These are phyloP conservation scores for Blastomussa wellsi DNA, from an alignment of 92 coral and sea anemone genomes.

Conservation along the genomic window DNA sequence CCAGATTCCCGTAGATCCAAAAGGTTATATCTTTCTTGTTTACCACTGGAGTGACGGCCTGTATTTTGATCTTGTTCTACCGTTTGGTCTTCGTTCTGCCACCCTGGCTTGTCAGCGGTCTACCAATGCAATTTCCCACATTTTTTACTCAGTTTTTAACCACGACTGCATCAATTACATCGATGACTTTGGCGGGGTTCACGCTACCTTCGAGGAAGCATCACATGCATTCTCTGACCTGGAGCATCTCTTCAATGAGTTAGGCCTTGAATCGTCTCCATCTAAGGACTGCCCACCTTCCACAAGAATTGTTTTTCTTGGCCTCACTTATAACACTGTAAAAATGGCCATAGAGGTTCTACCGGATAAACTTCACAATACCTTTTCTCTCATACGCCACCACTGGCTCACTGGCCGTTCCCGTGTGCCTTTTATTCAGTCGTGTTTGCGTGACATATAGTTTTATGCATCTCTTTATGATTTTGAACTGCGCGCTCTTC, in stretches of 20 bases:
- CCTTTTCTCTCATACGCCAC: conserved; percentile 13
- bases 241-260: conserved; percentile 34
- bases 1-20: conserved; percentile 54
- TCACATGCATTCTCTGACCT: conserved; percentile 30
- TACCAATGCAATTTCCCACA: conserved; percentile 40
- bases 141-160: conserved; percentile 15
- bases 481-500: conserved; percentile 26
- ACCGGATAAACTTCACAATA: conserved; percentile 22
- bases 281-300: conserved; percentile 53
- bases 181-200: conserved; percentile 61
- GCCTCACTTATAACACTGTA: conserved; percentile 40
- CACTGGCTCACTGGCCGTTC: conserved; percentile 49
- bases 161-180: conserved; percentile 45
- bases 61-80: conserved; percentile 49
- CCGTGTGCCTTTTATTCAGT: conserved; percentile 3
- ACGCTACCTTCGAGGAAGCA: conserved; percentile 29
- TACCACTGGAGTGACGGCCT: conserved; percentile 27
- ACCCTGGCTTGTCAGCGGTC: conserved; percentile 60
- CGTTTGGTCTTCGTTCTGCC: conserved; percentile 53
- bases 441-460: conserved; percentile 53
- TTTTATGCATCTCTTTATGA: conserved; percentile 33
- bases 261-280: conserved; percentile 54
- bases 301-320: conserved; percentile 49
- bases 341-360: conserved; percentile 49
- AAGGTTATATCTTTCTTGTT: conserved; percentile 33